Percentiles rank a stretch among this genome's conserved stretches.
These are phyloP conservation scores for Amazona vittata DNA, from an alignment of 2,113 vertebrate genomes.

Conservation along the genomic window DNA sequence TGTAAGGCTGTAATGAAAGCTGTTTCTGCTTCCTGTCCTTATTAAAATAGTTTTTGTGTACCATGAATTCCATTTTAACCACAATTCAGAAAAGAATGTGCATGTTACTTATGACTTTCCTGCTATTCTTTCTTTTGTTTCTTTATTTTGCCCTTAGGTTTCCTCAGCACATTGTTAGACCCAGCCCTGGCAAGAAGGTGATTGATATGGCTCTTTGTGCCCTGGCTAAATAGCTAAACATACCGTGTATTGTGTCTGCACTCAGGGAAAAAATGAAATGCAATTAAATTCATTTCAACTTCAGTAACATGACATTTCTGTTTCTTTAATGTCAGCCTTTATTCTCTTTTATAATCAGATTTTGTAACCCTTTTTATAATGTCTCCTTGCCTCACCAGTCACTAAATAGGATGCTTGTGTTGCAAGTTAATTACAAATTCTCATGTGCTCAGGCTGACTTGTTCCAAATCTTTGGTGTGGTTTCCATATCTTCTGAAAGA, in stretches of 20 bases:
- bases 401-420: constrained; percentile 36
- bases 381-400: constrained; percentile 54
- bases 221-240: constrained; percentile 49
- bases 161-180: constrained; percentile 9
- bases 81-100: background rate
- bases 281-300: constrained; percentile 58
- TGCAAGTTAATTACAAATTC: constrained; percentile 42
- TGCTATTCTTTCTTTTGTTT: background rate
- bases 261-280: constrained; percentile 29
- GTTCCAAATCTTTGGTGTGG: background rate
- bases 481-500: background rate
- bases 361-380: constrained; percentile 58
- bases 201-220: constrained; percentile 51
- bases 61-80: background rate
- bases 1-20: background rate
- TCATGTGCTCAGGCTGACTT: background rate
- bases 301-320: constrained; percentile 56
- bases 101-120: background rate
- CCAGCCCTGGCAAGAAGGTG: background rate
- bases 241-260: constrained; percentile 8
- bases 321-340: constrained; percentile 57
- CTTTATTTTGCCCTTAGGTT: constrained; percentile 19
- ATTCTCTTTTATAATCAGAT: constrained; percentile 36
- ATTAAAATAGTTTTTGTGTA: background rate
- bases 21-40: background rate